Conservation (phyloP, 2,113 vertebrate genomes). For the Antennarius striatus region DNA sequence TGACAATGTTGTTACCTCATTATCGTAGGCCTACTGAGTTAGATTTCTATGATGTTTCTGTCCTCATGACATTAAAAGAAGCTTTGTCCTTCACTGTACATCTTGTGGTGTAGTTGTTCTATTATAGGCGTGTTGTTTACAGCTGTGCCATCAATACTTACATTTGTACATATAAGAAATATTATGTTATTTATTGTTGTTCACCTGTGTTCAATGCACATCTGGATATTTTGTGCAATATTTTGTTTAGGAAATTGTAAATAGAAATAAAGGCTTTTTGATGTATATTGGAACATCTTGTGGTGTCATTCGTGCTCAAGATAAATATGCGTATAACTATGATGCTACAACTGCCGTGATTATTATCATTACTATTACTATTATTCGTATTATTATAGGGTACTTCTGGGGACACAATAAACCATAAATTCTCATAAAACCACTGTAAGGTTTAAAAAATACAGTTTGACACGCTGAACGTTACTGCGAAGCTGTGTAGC, state of each 20-base stretch:
- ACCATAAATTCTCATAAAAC: slow-evolving; percentile 20
- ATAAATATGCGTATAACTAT: background rate
- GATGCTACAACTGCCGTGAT: background rate
- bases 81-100: slow-evolving; percentile 48
- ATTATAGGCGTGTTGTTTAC: slow-evolving; percentile 53
- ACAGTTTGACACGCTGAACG: slow-evolving; percentile 10
- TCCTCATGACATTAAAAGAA: slow-evolving; percentile 24
- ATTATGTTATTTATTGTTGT: slow-evolving; percentile 77
- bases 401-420: slow-evolving; percentile 12
- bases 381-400: background rate
- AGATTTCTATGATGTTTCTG: background rate
- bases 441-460: background rate
- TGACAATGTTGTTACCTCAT: slow-evolving; percentile 65
- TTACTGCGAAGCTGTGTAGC: slow-evolving; percentile 1
- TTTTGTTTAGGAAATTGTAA: slow-evolving; percentile 77
- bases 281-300: slow-evolving; percentile 64
- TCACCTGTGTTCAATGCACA: slow-evolving; percentile 70
- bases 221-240: slow-evolving; percentile 76
- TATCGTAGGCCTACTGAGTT: slow-evolving; percentile 37
- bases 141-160: slow-evolving; percentile 47
- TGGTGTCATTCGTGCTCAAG: slow-evolving; percentile 22
- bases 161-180: slow-evolving; percentile 65
- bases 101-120: slow-evolving; percentile 55
- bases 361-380: slow-evolving; percentile 4
- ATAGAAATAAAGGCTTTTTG: slow-evolving; percentile 78